Evolutionary conservation across 2,888 invertebrate genomes (phyloP), one percentile per base, ranked within the genome.

Genomic region (Calameuta filiformis): DNA sequence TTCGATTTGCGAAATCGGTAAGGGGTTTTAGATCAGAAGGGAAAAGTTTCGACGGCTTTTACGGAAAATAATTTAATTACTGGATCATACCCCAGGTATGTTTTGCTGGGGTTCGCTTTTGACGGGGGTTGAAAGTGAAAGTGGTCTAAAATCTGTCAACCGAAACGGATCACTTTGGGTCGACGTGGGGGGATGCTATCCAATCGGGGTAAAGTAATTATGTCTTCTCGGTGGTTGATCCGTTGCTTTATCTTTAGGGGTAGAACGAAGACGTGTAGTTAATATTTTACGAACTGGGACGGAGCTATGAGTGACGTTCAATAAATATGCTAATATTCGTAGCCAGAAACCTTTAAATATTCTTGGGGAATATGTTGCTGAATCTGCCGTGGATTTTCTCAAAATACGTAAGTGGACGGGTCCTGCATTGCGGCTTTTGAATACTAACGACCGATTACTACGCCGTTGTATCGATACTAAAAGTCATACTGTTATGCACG

Each of bases 281-380:
- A 4, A 15, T 56, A 56, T 56, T 56, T 23, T 56, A 23, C 4
- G 34, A 6, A 3, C 71, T 15, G 71, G 9, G 31, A 56, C 12
- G 71, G 71, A 71, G 71, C 12, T 6, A 12, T 30, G 80, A 85
- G 78, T 83, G 86, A 83, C 84, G 81, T 83, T 81, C 83, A 87
- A 87, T 88, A 87, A 87, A 87, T 85, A 87, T 87, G 86, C 85
- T 85, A 87, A 87, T 87, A 74, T 73, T 69, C 74, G 30, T 15
- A 33, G 71, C 31, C 30, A 0, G 40, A 23, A 56, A 56, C 40
- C 40, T 56, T 56, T 23, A 23, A 40, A 40, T 6, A 23, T 40
- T 40, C 40, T 40, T 56, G 40, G 23, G 40, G 9, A 23, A 56
- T 40, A 56, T 56, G 23, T 56, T 6, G 23, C 40, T 56, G 15